Evolutionary conservation across 1,140 invertebrate genomes (phyloP), one percentile per base, ranked within the genome.

Genomic region (Drosophila persimilis): DNA sequence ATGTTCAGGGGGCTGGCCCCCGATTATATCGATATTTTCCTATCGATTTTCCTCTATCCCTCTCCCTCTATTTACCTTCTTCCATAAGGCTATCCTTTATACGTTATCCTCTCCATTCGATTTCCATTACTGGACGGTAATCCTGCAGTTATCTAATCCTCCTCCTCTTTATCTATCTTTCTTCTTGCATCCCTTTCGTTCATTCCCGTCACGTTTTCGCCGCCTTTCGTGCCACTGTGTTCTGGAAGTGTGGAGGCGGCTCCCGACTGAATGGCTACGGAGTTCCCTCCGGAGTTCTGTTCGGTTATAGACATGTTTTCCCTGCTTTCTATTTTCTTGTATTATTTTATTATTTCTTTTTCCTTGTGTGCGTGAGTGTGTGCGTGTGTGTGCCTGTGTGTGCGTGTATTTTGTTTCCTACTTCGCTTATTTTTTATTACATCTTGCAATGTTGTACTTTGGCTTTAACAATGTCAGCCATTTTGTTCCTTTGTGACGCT

Each of bases 391-490:
- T 24, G 24, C 5, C 3, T 5, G 24, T 24, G 24, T 5, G 24
- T 26, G 24, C 5, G 24, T 26, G 24, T 26, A 5, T 26, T 26
- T 26, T 26, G 24, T 26, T 26, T 35, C 15, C 20, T 64, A 24
- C 31, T 64, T 55, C 22, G 22, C 41, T 35, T 41, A 29, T 54
- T 17, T 41, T 52, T 35, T 52, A 48, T 71, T 48, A 35, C 20
- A 47, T 44, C 57, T 56, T 60, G 75, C 45, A 53, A 63, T 63
- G 76, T 51, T 76, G 73, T 55, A 58, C 64, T 83, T 78, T 65
- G 70, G 62, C 76, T 77, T 70, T 56, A 85, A 84, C 76, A 83
- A 83, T 83, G 79, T 83, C 79, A 84, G 74, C 80, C 75, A 81
- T 83, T 83, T 83, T 78, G 79, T 57, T 55, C 80, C 57, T 78